A percentile compares a stretch with the other conserved stretches of the same genome.
phyloP scores from a whole-genome alignment of 2,888 invertebrate species.

The Mallateleia sp. region DNA sequence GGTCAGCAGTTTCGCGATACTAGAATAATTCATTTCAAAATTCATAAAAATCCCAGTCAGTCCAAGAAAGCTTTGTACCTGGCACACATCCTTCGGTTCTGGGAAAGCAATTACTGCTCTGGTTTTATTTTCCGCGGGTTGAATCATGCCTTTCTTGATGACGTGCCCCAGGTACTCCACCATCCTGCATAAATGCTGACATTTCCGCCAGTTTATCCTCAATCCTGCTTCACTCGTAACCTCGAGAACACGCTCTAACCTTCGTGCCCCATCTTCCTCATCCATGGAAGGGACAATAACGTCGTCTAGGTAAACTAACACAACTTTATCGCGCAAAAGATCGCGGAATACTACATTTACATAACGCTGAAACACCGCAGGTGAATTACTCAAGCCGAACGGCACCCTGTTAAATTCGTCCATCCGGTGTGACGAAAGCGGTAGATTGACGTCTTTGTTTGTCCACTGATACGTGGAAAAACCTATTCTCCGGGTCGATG shows the following conservation, averaged over 20 bases:
- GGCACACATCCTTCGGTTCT: no score
- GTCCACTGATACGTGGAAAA: conserved; percentile 70
- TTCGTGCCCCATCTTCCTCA: conserved; percentile 54
- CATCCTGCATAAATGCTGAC: neutral
- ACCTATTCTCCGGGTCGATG: conserved; percentile 71
- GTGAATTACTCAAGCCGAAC: no score
- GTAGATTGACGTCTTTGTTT: conserved; percentile 66
- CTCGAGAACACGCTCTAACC: neutral
- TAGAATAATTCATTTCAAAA: no score
- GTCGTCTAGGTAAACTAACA: conserved; percentile 70
- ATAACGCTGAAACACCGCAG: no score
- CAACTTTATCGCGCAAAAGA: conserved; percentile 35
- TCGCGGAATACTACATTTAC: conserved; percentile 62
- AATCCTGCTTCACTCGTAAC: conserved; percentile 71
- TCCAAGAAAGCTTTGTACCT: no score
- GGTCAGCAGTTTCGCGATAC: no score
- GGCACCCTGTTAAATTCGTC: conserved; percentile 71
- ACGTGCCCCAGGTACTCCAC: conserved; percentile 19
- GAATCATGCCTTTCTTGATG: neutral
- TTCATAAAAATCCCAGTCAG: no score
- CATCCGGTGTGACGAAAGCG: conserved; percentile 72
- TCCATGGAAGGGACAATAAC: conserved; percentile 51
- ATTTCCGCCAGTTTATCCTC: conserved; percentile 12
- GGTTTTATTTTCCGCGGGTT: neutral
- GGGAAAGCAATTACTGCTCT: no score